Conservation (phyloP, 1,140 invertebrate species). For the Pseudomyrmex gracilis region DNA sequence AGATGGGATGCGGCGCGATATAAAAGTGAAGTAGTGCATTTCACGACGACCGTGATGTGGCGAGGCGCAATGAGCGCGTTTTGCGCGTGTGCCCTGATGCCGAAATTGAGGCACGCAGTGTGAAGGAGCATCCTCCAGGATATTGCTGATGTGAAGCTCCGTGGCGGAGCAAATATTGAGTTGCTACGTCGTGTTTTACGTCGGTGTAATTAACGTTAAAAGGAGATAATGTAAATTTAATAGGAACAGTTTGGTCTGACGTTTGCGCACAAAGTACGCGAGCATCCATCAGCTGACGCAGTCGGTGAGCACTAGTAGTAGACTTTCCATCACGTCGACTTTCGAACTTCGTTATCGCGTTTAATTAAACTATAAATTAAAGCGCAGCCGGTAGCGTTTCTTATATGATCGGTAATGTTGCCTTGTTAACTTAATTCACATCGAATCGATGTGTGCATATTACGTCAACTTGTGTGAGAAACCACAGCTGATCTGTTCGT, state of each 20-base stretch:
- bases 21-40: slow-evolving; percentile 51
- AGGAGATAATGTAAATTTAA: slow-evolving; percentile 55
- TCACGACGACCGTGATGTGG: slow-evolving; percentile 7
- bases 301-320: slow-evolving; percentile 21
- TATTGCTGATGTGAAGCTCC: slow-evolving; percentile 2
- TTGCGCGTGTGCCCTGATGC: neutral
- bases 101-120: slow-evolving; percentile 24
- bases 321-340: slow-evolving; percentile 43
- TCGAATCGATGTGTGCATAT: slow-evolving; percentile 22
- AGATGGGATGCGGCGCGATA: neutral
- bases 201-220: slow-evolving; percentile 28
- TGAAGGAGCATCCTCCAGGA: neutral
- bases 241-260: slow-evolving; percentile 36
- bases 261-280: slow-evolving; percentile 19
- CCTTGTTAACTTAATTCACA: slow-evolving; percentile 35
- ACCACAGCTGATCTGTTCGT: too few species aligned
- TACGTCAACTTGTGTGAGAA: too few species aligned
- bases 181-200: neutral
- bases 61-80: neutral
- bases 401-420: slow-evolving; percentile 51
- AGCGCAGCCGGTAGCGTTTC: slow-evolving; percentile 45
- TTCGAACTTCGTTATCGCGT: slow-evolving; percentile 54
- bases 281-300: slow-evolving; percentile 49
- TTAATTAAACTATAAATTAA: slow-evolving; percentile 63
- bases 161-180: slow-evolving; percentile 32